Evolutionary conservation across 2,113 vertebrate genomes (phyloP).

Genomic region (Numida meleagris): DNA sequence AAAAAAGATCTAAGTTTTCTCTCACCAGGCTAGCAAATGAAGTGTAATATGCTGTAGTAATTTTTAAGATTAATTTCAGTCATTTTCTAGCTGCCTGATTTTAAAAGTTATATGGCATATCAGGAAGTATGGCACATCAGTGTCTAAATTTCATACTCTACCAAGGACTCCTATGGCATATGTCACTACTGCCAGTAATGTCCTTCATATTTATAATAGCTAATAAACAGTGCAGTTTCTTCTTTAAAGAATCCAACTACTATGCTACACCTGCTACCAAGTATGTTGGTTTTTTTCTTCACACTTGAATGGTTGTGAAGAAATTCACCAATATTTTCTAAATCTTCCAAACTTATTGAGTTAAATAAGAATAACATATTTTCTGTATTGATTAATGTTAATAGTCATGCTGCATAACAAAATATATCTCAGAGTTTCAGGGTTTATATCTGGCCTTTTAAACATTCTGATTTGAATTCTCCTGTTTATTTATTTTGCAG

Average conservation of each 20-base stretch:
- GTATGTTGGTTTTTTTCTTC: background rate
- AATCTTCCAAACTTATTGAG: background rate
- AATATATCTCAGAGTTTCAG: background rate
- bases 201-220: background rate
- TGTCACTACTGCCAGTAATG: background rate
- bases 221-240: background rate
- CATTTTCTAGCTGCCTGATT: background rate
- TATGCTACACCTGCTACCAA: background rate
- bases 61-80: background rate
- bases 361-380: background rate
- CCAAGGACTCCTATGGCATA: background rate
- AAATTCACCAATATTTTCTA: fast-evolving
- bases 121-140: background rate
- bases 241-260: background rate
- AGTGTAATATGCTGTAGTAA: background rate
- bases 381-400: background rate
- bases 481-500: background rate
- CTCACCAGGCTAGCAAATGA: background rate
- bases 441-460: background rate
- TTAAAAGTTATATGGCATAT: background rate
- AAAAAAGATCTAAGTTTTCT: background rate
- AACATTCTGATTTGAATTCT: background rate
- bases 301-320: background rate
- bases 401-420: background rate
- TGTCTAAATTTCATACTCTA: background rate